Percentiles rank a stretch among this genome's conserved stretches.
Evolutionary conservation across 1,140 invertebrate species (phyloP).

Genomic region (Drosophila sp.): DNA sequence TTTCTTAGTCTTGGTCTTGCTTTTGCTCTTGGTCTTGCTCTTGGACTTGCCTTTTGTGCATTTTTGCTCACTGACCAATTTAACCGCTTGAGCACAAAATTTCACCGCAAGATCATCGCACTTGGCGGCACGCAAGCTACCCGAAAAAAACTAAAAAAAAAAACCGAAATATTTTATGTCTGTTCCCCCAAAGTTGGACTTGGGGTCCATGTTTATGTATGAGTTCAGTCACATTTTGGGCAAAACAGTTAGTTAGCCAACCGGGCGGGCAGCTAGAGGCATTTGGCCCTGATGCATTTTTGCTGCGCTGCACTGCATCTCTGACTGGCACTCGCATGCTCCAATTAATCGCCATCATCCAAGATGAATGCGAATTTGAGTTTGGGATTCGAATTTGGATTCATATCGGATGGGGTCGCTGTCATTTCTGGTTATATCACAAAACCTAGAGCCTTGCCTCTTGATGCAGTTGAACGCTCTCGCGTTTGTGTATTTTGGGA

Average conservation of each 20-base stretch:
- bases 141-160: slow-evolving; percentile 54
- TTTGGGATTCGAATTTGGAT: background rate
- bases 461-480: slow-evolving; percentile 62
- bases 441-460: background rate
- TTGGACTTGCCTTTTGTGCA: slow-evolving; percentile 54
- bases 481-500: slow-evolving; percentile 30
- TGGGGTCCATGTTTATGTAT: slow-evolving; percentile 67
- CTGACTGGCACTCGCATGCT: slow-evolving; percentile 77
- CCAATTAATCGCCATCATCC: slow-evolving; percentile 59
- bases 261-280: slow-evolving; percentile 36
- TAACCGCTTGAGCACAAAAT: slow-evolving; percentile 80
- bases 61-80: slow-evolving; percentile 81
- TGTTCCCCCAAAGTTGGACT: slow-evolving; percentile 52
- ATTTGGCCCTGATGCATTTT: slow-evolving; percentile 63
- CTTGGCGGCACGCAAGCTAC: slow-evolving; percentile 76
- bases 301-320: slow-evolving; percentile 62
- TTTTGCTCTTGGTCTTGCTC: background rate
- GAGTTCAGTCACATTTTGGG: slow-evolving; percentile 71
- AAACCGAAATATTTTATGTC: slow-evolving; percentile 29
- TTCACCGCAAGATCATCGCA: slow-evolving; percentile 82
- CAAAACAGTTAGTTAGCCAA: slow-evolving; percentile 62
- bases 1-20: slow-evolving; percentile 34
- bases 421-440: slow-evolving; percentile 74
- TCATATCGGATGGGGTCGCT: slow-evolving; percentile 15
- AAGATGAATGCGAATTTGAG: slow-evolving; percentile 5